These are phyloP conservation scores for Aspiorhynchus laticeps DNA, from an alignment of 2,113 vertebrate species.

Conservation along the genomic window DNA sequence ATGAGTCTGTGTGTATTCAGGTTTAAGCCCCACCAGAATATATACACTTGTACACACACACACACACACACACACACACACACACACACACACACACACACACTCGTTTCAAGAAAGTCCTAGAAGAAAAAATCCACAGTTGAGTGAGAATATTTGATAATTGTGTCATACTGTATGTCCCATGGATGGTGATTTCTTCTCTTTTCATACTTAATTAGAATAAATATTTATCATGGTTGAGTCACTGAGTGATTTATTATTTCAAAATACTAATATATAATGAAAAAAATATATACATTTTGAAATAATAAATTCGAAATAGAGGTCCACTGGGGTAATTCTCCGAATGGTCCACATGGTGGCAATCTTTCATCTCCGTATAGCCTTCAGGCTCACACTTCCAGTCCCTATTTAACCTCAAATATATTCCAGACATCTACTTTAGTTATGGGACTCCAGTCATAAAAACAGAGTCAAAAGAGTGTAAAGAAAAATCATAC, in stretches of 20 bases:
- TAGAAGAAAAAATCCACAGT: background rate
- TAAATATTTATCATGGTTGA: background rate
- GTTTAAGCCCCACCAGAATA: too few species aligned
- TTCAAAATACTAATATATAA: background rate
- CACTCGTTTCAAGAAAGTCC: too few species aligned
- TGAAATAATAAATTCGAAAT: background rate
- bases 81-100: too few species aligned
- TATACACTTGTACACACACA: too few species aligned
- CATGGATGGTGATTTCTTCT: background rate
- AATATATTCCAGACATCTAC: background rate
- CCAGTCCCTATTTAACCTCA: background rate
- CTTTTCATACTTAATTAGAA: background rate
- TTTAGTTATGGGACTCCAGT: background rate
- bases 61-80: too few species aligned
- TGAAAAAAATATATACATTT: background rate
- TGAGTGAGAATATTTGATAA: background rate
- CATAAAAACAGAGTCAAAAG: background rate
- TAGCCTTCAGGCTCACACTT: background rate
- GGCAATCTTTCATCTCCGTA: background rate
- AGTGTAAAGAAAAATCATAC: background rate
- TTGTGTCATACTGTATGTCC: background rate
- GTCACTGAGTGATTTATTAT: background rate
- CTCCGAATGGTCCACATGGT: background rate
- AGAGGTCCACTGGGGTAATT: background rate
- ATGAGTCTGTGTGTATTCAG: too few species aligned